Evolutionary conservation across 92 coral and sea anemone species (phyloP), one percentile per base, ranked within the genome.

Genomic region (Plumapathes pennacea): DNA sequence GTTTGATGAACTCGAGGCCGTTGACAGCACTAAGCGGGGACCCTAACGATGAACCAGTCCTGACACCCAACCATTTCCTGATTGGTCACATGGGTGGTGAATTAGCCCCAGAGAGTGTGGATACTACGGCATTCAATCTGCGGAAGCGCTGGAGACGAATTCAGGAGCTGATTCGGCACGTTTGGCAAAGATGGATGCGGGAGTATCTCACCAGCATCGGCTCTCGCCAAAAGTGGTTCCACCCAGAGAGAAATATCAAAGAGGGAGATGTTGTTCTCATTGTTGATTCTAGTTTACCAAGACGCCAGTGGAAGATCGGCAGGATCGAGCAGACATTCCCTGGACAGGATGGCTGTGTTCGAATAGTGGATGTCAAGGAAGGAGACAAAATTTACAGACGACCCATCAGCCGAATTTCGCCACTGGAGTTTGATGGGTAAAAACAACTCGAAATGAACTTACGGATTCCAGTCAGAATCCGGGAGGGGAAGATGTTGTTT

Each of bases 11-110:
- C 37, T 67, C 78, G 3, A 53, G 83, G 21, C 73, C 83, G 20
- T 46, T 64, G 6, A 82, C 74, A 15, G 32, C 66, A 36, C 64
- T 75, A 14, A 79, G 74, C 31, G 71, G 55, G 13, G 84, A 77
- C 40, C 70, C 58, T 7, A 56, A 68, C 51, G 80, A 80, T 55
- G 69, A 82, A n/a, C 38, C 51, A 3, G 78, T 69, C 2, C 50
- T 82, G 36, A 76, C 78, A 11, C 88, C 72, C 0, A 82, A 67
- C 41, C 83, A 82, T 46, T 74, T 82, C 39, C 50, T 74, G 19
- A 82, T 82, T 42, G 74, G 89, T 0, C 62, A 57, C 22, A 46
- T 69, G 67, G 77, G 47, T 10, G 59, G 59, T 9, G 59, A 69
- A 1, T 43, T 46, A 42, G 77, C 30, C 1, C 67, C 60, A 0